Evolutionary conservation across 1,140 invertebrate species (phyloP).

Genomic region (Caenorhabditis briggsae): DNA sequence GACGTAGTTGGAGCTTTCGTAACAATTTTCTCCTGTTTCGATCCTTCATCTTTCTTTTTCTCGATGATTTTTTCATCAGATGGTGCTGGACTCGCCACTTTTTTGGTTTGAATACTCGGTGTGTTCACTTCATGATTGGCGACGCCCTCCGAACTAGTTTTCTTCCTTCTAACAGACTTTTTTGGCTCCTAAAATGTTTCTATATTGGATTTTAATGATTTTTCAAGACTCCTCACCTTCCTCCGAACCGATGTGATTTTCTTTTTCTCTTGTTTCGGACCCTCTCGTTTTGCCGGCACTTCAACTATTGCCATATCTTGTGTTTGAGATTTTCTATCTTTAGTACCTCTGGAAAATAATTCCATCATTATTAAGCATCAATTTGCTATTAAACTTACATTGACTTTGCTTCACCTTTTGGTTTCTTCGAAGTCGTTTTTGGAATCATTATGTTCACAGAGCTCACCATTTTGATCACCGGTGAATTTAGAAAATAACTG

Average conservation of each 20-base stretch:
- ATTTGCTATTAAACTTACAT: too few relatives aligned
- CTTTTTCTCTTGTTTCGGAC: not conserved
- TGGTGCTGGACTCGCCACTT: not conserved
- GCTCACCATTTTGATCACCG: too few relatives aligned
- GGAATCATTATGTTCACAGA: too few relatives aligned
- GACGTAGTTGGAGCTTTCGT: not conserved
- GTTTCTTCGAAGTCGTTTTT: too few relatives aligned
- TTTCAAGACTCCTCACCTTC: not conserved
- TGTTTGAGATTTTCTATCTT: not conserved
- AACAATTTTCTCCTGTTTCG: constrained; percentile 1
- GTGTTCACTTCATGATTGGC: not conserved
- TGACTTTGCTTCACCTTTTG: too few relatives aligned
- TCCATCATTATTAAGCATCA: too few relatives aligned
- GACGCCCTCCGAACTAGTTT: not conserved
- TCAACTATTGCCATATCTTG: not conserved
- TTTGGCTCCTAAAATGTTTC: not conserved
- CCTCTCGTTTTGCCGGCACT: constrained; percentile 4
- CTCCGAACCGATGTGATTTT: not conserved
- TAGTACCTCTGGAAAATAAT: too few relatives aligned
- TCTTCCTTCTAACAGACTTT: not conserved
- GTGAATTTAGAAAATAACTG: too few relatives aligned
- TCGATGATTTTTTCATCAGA: not conserved
- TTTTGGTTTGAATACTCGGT: not conserved
- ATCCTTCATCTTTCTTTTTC: not conserved
- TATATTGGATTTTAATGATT: not conserved